Percentiles rank a stretch among this genome's conserved stretches.
phyloP scores from a whole-genome alignment of 2,113 vertebrate species.

The Turnix velox region DNA sequence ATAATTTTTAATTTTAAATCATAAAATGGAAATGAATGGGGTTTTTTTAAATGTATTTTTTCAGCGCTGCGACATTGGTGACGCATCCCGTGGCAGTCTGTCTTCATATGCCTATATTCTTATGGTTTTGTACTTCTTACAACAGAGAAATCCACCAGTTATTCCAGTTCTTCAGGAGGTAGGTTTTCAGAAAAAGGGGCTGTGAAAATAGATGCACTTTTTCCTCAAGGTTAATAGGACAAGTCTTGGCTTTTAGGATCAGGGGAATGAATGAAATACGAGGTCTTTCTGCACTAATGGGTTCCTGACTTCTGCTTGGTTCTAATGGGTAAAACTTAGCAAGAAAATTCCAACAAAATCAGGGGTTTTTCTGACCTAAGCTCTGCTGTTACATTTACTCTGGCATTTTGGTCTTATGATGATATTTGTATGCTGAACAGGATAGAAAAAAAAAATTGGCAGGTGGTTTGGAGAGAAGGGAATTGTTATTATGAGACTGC shows the following conservation, averaged over 20 bases:
- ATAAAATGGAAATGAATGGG: not conserved
- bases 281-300: not conserved
- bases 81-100: constrained; percentile 96
- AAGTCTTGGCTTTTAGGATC: not conserved
- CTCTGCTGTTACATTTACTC: not conserved
- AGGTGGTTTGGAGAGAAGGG: not conserved
- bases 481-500: not conserved
- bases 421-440: not conserved
- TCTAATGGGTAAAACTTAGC: not conserved
- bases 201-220: not conserved
- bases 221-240: not conserved
- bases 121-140: constrained; percentile 98
- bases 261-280: not conserved
- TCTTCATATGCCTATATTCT: constrained; percentile 98
- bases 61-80: constrained; percentile 97
- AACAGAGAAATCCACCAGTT: constrained; percentile 94
- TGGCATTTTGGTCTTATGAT: not conserved
- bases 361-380: not conserved
- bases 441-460: not conserved
- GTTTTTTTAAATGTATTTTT: constrained; percentile 29
- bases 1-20: not conserved
- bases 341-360: not conserved
- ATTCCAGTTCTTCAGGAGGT: constrained; percentile 98
- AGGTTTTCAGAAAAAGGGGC: constrained; percentile 29
- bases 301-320: not conserved